Conservation (phyloP, 2,888 invertebrate species). For the Phalera bucephala region DNA sequence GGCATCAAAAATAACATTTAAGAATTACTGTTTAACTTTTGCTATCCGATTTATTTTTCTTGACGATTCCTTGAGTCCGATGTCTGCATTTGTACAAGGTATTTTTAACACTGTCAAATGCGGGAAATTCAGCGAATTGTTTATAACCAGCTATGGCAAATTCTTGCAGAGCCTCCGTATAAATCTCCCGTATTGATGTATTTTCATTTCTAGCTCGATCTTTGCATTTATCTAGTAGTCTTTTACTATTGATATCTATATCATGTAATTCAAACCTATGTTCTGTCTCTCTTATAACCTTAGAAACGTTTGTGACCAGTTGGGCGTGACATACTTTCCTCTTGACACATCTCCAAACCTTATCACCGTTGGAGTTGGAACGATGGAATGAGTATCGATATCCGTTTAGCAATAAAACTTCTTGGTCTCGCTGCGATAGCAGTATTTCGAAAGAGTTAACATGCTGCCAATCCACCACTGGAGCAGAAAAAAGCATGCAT, state of each 20-base stretch:
- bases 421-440: background rate
- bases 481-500: no score
- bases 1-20: background rate
- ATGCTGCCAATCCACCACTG: no score
- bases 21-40: background rate
- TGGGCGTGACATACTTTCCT: background rate
- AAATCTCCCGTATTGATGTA: constrained; percentile 9
- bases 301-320: background rate
- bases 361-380: background rate
- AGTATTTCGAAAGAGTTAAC: background rate
- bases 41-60: background rate
- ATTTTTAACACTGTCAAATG: background rate
- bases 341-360: background rate
- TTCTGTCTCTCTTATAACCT: background rate
- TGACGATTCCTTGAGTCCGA: background rate
- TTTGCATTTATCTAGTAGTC: constrained; percentile 3
- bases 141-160: background rate
- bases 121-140: background rate
- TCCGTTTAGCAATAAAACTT: background rate
- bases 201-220: constrained; percentile 1
- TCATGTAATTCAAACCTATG: constrained; percentile 6
- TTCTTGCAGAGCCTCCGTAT: constrained; percentile 10
- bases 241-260: constrained; percentile 4
- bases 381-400: background rate
- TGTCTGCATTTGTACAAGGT: background rate